A percentile compares a stretch with the other conserved stretches of the same genome.
Evolutionary conservation across 2,888 invertebrate species (phyloP).

Genomic region (Plusia festucae): DNA sequence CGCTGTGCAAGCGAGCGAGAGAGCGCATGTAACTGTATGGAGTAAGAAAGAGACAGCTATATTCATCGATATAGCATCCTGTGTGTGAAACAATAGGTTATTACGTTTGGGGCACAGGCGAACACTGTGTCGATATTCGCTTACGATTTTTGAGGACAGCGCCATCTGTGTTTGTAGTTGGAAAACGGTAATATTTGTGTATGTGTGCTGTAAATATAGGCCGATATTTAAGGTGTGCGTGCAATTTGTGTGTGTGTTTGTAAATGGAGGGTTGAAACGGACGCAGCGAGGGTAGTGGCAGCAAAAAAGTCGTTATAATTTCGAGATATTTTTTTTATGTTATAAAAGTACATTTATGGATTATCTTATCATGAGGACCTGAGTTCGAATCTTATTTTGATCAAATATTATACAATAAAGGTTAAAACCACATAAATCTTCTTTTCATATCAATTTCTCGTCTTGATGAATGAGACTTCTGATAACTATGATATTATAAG

Average conservation of each 20-base stretch:
- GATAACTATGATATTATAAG: no score
- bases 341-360: not conserved
- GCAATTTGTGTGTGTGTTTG: slow-evolving; percentile 58
- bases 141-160: slow-evolving; percentile 41
- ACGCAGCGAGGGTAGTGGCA: slow-evolving; percentile 72
- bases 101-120: slow-evolving; percentile 44
- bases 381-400: no score
- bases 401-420: no score
- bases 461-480: no score
- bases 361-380: no score
- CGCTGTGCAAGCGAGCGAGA: slow-evolving; percentile 57
- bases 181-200: slow-evolving; percentile 50
- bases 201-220: slow-evolving; percentile 57
- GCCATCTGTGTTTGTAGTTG: slow-evolving; percentile 67
- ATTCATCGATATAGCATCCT: slow-evolving; percentile 65
- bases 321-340: not conserved
- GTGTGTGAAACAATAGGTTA: slow-evolving; percentile 64
- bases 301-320: slow-evolving; percentile 58
- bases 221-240: slow-evolving; percentile 41
- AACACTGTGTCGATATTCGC: slow-evolving; percentile 59
- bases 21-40: slow-evolving; percentile 45
- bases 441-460: no score
- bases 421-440: no score
- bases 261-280: slow-evolving; percentile 80
- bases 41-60: slow-evolving; percentile 48